These are phyloP conservation scores for Perithous albicinctus DNA, from an alignment of 2,888 invertebrate genomes.

Conservation along the genomic window DNA sequence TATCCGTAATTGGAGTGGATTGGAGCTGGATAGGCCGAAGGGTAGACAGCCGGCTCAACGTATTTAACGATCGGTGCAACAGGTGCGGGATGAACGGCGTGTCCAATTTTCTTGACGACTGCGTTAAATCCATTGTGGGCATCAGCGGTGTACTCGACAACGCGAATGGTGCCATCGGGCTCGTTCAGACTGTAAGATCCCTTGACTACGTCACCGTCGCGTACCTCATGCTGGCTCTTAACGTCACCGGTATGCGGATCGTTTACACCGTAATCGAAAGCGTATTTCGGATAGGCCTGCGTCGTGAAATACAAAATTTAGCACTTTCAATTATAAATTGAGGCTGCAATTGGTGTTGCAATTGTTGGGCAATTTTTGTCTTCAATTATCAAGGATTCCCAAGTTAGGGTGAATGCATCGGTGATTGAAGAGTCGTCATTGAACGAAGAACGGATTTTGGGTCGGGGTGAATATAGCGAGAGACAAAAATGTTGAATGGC, in stretches of 20 bases:
- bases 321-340: neutral
- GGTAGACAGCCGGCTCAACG: slow-evolving; percentile 70
- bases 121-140: slow-evolving; percentile 81
- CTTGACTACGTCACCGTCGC: slow-evolving; percentile 81
- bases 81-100: slow-evolving; percentile 70
- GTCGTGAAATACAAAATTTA: slow-evolving; percentile 14
- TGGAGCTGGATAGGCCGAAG: slow-evolving; percentile 72
- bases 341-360: neutral
- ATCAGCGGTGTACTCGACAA: slow-evolving; percentile 81
- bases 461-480: no score
- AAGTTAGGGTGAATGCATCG: no score
- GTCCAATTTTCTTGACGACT: slow-evolving; percentile 80
- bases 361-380: no score
- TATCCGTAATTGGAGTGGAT: slow-evolving; percentile 75
- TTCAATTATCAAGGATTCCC: no score
- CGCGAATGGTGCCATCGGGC: slow-evolving; percentile 79
- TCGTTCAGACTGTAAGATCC: slow-evolving; percentile 81
- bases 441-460: no score
- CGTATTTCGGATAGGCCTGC: slow-evolving; percentile 79
- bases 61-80: slow-evolving; percentile 74
- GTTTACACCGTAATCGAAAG: slow-evolving; percentile 79
- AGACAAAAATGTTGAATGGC: no score
- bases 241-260: slow-evolving; percentile 81
- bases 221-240: slow-evolving; percentile 79
- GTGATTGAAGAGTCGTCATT: no score